phyloP scores from a whole-genome alignment of 2,113 vertebrate species.

The Loxodonta africana region DNA sequence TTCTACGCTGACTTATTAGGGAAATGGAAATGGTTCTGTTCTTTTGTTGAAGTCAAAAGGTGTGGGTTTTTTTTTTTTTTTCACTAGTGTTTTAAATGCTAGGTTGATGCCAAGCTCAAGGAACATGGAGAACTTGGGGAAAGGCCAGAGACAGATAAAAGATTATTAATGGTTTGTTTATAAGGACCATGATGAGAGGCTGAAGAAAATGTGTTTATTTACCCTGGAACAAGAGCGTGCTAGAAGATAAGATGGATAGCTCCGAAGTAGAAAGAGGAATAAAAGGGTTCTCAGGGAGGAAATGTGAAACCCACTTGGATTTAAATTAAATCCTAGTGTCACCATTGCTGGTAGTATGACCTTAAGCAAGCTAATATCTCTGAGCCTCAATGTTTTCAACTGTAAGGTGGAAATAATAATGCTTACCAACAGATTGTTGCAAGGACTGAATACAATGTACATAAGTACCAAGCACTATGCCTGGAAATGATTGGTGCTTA shows the following conservation, averaged over 20 bases:
- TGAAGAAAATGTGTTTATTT: conserved; percentile 56
- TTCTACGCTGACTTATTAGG: conserved; percentile 41
- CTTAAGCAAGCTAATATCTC: background rate
- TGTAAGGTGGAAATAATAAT: conserved; percentile 5
- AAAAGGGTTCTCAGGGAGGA: background rate
- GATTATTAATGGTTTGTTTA: conserved; percentile 67
- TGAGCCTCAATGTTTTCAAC: background rate
- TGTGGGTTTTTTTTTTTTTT: too few relatives aligned
- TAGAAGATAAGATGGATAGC: conserved; percentile 26
- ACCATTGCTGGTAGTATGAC: background rate
- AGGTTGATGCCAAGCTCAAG: conserved; percentile 54
- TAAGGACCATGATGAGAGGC: conserved; percentile 28
- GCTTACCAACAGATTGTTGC: background rate
- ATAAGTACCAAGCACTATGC: background rate
- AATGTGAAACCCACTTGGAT: background rate
- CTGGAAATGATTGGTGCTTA: background rate
- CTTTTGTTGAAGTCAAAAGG: conserved; percentile 32
- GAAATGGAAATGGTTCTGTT: conserved; percentile 5
- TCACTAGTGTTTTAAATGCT: conserved; percentile 53
- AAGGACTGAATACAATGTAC: conserved; percentile 5
- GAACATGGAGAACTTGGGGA: conserved; percentile 58
- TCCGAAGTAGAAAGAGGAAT: background rate
- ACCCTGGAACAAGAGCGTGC: conserved; percentile 2
- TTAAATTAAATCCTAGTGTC: background rate
- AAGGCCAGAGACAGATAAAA: conserved; percentile 58